A percentile compares a stretch with the other conserved stretches of the same genome.
These are phyloP conservation scores for Heterochromis multidens DNA, from an alignment of 2,113 vertebrate species.

Conservation along the genomic window DNA sequence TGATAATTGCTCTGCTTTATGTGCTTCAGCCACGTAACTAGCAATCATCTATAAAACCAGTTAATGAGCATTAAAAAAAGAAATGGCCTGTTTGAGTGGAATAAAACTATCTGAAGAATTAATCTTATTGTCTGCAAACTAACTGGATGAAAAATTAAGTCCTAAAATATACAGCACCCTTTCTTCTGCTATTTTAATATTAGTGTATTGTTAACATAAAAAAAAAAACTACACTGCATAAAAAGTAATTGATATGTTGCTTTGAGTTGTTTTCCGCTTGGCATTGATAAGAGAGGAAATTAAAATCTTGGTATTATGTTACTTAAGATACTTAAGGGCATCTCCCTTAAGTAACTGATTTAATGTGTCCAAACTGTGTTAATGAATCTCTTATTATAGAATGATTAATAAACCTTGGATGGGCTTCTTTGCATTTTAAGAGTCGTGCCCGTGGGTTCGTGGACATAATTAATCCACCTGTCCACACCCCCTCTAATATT, in stretches of 20 bases:
- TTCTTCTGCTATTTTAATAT: background rate
- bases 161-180: background rate
- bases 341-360: slow-evolving; percentile 40
- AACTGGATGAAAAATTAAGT: background rate
- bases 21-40: background rate
- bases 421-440: slow-evolving; percentile 33
- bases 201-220: background rate
- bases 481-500: slow-evolving; percentile 16
- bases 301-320: slow-evolving; percentile 11
- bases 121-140: background rate
- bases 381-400: slow-evolving; percentile 58
- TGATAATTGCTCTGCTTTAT: slow-evolving; percentile 16
- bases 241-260: background rate
- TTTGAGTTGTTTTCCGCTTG: background rate
- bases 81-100: background rate
- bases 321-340: slow-evolving; percentile 19
- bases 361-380: slow-evolving; percentile 26
- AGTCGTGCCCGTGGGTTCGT: slow-evolving; percentile 16
- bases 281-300: slow-evolving; percentile 28
- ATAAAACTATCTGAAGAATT: background rate
- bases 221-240: background rate
- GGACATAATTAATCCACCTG: slow-evolving; percentile 53
- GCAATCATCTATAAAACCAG: slow-evolving; percentile 32
- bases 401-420: slow-evolving; percentile 57
- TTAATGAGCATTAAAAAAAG: background rate